Percentiles rank a stretch among this genome's conserved stretches.
Evolutionary conservation across 2,888 invertebrate species (phyloP).

Genomic region (Drosophila suboccidentalis): DNA sequence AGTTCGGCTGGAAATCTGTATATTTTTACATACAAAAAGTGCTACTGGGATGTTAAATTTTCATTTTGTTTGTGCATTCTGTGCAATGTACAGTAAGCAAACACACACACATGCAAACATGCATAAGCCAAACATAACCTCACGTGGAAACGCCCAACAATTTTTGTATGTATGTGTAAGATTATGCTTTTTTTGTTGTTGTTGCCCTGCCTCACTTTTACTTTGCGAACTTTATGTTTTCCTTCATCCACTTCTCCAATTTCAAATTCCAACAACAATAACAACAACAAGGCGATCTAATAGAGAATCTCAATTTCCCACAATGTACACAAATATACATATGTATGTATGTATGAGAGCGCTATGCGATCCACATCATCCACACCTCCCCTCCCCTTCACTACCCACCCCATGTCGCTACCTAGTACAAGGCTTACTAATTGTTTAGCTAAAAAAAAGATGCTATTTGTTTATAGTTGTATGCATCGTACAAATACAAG

Average conservation of each 20-base stretch:
- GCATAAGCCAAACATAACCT: conserved; percentile 69
- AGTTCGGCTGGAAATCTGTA: no score
- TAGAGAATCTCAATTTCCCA: conserved; percentile 50
- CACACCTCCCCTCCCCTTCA: not conserved
- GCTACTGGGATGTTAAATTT: no score
- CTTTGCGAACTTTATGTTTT: conserved; percentile 70
- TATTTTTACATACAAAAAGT: no score
- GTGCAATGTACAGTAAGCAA: conserved; percentile 60
- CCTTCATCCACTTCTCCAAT: conserved; percentile 61
- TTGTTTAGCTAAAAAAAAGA: conserved; percentile 54
- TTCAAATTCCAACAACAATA: conserved; percentile 39
- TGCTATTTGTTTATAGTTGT: conserved; percentile 65
- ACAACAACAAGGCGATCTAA: conserved; percentile 29
- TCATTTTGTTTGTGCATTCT: conserved; percentile 32
- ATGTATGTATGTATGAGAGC: conserved; percentile 2
- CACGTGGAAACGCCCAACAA: conserved; percentile 82
- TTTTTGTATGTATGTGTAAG: conserved; percentile 30
- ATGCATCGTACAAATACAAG: conserved; percentile 41
- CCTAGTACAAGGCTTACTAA: conserved; percentile 47
- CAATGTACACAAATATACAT: conserved; percentile 12
- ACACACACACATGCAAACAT: conserved; percentile 31
- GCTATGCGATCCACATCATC: conserved; percentile 21
- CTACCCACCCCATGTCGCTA: not conserved
- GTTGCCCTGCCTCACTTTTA: conserved; percentile 20
- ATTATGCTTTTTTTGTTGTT: conserved; percentile 28